These are phyloP conservation scores for Polydrusus pterygomalis DNA, from an alignment of 2,888 invertebrate species.

Conservation along the genomic window DNA sequence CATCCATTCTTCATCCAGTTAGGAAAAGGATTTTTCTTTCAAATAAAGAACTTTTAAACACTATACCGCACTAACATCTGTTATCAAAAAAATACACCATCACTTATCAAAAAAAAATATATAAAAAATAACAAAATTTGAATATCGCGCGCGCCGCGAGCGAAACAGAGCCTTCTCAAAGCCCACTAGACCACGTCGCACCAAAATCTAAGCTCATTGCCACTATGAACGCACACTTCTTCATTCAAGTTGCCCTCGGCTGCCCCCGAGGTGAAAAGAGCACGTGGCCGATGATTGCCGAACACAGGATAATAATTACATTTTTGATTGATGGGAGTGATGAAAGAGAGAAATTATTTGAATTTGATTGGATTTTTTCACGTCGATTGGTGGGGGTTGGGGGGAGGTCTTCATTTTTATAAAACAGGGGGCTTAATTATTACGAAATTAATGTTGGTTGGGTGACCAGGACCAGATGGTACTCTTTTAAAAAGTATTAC, in stretches of 20 bases:
- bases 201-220: conserved; percentile 40
- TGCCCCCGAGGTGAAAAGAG: conserved; percentile 38
- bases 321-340: conserved; percentile 38
- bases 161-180: conserved; percentile 11
- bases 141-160: conserved; percentile 31
- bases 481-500: too few relatives aligned
- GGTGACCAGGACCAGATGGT: too few relatives aligned
- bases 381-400: not conserved
- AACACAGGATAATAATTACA: conserved; percentile 43
- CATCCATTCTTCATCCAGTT: conserved; percentile 47
- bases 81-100: not conserved
- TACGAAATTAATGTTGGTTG: too few relatives aligned
- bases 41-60: not conserved
- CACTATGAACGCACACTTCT: conserved; percentile 28
- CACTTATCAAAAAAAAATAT: not conserved
- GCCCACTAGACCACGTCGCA: conserved; percentile 47
- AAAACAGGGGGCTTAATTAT: too few relatives aligned
- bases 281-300: conserved; percentile 55
- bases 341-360: conserved; percentile 9
- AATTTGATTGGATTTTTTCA: conserved; percentile 39
- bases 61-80: not conserved
- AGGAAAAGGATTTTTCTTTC: not conserved
- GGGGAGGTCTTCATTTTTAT: too few relatives aligned
- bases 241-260: conserved; percentile 43
- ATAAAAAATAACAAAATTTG: not conserved